Conservation (phyloP, 2,797 vertebrate species). For the Crotalus adamanteus region DNA sequence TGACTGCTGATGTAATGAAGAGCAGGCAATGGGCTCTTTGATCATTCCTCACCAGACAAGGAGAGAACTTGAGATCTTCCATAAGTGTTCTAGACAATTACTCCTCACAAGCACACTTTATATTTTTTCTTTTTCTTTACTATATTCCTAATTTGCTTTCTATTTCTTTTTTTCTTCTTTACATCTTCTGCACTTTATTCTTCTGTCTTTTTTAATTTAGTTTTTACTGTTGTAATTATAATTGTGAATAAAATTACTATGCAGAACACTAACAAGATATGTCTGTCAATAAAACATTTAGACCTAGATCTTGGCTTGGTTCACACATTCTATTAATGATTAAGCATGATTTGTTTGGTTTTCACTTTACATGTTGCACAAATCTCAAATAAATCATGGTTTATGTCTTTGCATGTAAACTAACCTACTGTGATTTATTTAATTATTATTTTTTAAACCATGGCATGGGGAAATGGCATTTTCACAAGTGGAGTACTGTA, state of each 20-base stretch:
- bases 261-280: background rate
- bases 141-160: background rate
- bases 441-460: background rate
- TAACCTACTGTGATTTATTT: background rate
- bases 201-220: background rate
- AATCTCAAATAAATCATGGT: background rate
- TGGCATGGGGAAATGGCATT: background rate
- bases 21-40: background rate
- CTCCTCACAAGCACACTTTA: background rate
- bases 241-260: background rate
- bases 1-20: background rate
- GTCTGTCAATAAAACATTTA: background rate
- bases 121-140: background rate
- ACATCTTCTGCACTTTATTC: background rate
- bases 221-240: background rate
- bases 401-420: background rate
- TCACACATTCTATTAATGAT: background rate
- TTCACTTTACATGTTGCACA: background rate
- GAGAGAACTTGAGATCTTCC: background rate
- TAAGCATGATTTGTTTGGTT: background rate
- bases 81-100: background rate
- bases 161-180: background rate
- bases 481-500: background rate
- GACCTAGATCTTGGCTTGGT: background rate
- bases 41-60: background rate